These are phyloP conservation scores for Melanotaenia pygmaea DNA, from an alignment of 2,797 vertebrate genomes.

Conservation along the genomic window DNA sequence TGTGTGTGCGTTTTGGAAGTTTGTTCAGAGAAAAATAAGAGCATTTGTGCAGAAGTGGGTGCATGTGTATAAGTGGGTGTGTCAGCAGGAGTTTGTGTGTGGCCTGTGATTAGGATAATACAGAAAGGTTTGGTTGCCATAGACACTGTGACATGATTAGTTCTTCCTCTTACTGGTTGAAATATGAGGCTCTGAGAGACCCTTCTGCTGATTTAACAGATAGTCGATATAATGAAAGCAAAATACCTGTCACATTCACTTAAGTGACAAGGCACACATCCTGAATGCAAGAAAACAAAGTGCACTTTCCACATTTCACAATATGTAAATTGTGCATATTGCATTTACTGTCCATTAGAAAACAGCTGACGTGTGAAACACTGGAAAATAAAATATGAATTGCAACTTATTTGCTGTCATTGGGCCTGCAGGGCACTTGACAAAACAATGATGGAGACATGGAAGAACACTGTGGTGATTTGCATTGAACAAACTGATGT, in stretches of 20 bases:
- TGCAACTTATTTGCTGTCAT: slow-evolving; percentile 77
- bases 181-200: slow-evolving; percentile 40
- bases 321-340: slow-evolving; percentile 66
- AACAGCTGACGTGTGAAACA: slow-evolving; percentile 78
- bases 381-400: slow-evolving; percentile 68
- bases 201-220: slow-evolving; percentile 66
- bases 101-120: slow-evolving; percentile 31
- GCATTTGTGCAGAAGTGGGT: slow-evolving; percentile 35
- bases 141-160: slow-evolving; percentile 39
- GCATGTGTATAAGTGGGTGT: slow-evolving; percentile 13
- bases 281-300: slow-evolving; percentile 54
- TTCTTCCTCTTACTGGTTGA: slow-evolving; percentile 35
- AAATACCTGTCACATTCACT: slow-evolving; percentile 65
- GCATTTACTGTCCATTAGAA: slow-evolving; percentile 57
- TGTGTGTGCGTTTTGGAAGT: slow-evolving; percentile 54
- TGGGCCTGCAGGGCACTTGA: slow-evolving; percentile 79
- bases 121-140: slow-evolving; percentile 44
- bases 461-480: slow-evolving; percentile 76
- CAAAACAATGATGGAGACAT: slow-evolving; percentile 83
- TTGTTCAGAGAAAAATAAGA: slow-evolving; percentile 36
- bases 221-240: slow-evolving; percentile 59
- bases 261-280: slow-evolving; percentile 46
- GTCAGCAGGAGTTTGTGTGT: slow-evolving; percentile 11
- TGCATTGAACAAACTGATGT: slow-evolving; percentile 84
- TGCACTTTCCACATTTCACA: slow-evolving; percentile 52